phyloP scores from a whole-genome alignment of 2,888 invertebrate genomes.

The Malthinus seriepunctatus region DNA sequence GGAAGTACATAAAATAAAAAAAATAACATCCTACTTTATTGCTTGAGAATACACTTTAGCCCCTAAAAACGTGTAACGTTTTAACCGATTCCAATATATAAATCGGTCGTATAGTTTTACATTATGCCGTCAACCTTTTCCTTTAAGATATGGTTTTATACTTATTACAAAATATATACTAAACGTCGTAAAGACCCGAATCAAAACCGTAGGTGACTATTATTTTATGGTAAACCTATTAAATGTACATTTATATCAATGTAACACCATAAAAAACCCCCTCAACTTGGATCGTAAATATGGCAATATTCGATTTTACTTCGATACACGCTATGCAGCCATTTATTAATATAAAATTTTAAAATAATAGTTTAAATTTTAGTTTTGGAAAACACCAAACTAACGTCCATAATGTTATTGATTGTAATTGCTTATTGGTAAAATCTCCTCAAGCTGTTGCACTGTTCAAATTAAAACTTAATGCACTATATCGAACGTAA shows the following conservation, averaged over 20 bases:
- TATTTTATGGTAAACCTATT: slow-evolving; percentile 46
- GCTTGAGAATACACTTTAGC: slow-evolving; percentile 43
- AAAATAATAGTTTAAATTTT: neutral
- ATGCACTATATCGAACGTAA: slow-evolving; percentile 1
- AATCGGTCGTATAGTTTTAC: slow-evolving; percentile 1
- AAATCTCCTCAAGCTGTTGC: slow-evolving; percentile 3
- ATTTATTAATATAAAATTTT: too few relatives aligned
- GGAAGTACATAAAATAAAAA: slow-evolving; percentile 16
- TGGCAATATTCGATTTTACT: slow-evolving; percentile 41
- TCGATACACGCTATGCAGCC: slow-evolving; percentile 23
- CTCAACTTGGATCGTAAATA: slow-evolving; percentile 44
- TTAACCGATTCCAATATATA: neutral
- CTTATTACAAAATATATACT: neutral
- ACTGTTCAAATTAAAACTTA: neutral
- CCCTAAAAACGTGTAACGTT: neutral
- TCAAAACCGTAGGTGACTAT: slow-evolving; percentile 39
- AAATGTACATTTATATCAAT: slow-evolving; percentile 49
- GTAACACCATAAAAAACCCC: slow-evolving; percentile 43
- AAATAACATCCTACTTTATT: slow-evolving; percentile 28
- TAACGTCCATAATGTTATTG: neutral
- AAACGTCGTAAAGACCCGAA: slow-evolving; percentile 38
- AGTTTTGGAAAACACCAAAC: neutral
- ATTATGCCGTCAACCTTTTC: slow-evolving; percentile 8
- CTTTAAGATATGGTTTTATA: slow-evolving; percentile 17
- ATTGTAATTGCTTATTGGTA: neutral